These are phyloP conservation scores for Eumacrocentrus americanus DNA, from an alignment of 2,888 invertebrate species.

Conservation along the genomic window DNA sequence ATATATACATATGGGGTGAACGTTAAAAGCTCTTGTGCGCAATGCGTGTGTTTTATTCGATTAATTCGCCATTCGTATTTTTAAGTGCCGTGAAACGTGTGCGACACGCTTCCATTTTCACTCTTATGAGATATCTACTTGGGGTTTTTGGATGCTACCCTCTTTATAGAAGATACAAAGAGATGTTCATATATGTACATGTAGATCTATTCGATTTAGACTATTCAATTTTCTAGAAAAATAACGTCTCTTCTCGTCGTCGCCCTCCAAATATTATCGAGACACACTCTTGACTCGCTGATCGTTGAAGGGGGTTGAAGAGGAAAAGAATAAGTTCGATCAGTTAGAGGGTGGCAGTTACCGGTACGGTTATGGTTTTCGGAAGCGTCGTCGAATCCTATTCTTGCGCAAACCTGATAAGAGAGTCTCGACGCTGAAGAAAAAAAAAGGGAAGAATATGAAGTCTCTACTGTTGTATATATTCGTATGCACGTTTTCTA, in stretches of 20 bases:
- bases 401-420: constrained; percentile 63
- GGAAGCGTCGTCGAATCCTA: constrained; percentile 61
- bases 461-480: constrained; percentile 14
- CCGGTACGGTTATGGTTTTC: constrained; percentile 63
- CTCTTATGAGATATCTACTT: not conserved
- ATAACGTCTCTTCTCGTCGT: constrained; percentile 42
- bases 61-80: constrained; percentile 34
- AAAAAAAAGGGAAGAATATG: not conserved
- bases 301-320: constrained; percentile 33
- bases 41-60: constrained; percentile 36
- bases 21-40: constrained; percentile 36
- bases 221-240: constrained; percentile 59
- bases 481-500: constrained; percentile 4
- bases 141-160: constrained; percentile 2
- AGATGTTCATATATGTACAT: not conserved
- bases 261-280: constrained; percentile 20
- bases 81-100: constrained; percentile 23
- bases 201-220: constrained; percentile 51
- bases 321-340: constrained; percentile 59
- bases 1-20: too few species aligned
- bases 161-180: too few species aligned
- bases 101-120: not conserved
- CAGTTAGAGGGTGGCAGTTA: constrained; percentile 61
- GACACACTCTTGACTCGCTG: constrained; percentile 11
- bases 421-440: constrained; percentile 43